phyloP scores from a whole-genome alignment of 2,888 invertebrate genomes.

The Masnerella sp. region DNA sequence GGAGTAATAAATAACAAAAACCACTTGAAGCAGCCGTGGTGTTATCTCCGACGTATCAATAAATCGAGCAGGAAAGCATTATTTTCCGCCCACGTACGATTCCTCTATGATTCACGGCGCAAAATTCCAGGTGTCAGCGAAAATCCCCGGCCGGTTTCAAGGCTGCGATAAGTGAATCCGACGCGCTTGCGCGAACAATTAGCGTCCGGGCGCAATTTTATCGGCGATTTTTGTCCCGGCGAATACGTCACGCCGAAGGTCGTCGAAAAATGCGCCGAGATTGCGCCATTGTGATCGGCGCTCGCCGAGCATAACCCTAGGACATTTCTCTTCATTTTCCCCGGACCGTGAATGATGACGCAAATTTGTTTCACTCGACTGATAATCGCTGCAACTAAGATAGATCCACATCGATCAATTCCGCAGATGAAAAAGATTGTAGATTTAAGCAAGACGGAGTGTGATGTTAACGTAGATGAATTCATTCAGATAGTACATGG shows the following conservation, averaged over 20 bases:
- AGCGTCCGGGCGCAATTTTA: too few relatives aligned
- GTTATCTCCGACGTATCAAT: constrained; percentile 68
- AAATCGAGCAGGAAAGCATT: constrained; percentile 68
- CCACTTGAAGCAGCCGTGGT: constrained; percentile 56
- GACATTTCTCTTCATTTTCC: constrained; percentile 52
- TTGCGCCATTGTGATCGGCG: constrained; percentile 51
- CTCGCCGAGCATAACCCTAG: constrained; percentile 45
- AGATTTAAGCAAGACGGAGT: too few relatives aligned
- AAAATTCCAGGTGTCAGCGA: constrained; percentile 50
- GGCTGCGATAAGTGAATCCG: constrained; percentile 34
- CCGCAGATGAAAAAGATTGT: too few relatives aligned
- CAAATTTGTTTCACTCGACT: constrained; percentile 50
- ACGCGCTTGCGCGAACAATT: background rate
- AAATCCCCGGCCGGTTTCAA: constrained; percentile 36
- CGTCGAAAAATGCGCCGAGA: constrained; percentile 47
- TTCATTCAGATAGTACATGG: too few relatives aligned
- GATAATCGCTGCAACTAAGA: constrained; percentile 49
- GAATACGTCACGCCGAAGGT: constrained; percentile 48
- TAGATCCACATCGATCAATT: constrained; percentile 34
- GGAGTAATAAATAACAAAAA: constrained; percentile 68
- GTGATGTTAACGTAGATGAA: too few relatives aligned
- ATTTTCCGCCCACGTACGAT: constrained; percentile 70
- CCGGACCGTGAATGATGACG: constrained; percentile 53
- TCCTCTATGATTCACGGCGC: constrained; percentile 61
- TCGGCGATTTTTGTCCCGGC: constrained; percentile 27